Percentiles rank a stretch among this genome's conserved stretches.
Evolutionary conservation across 2,888 invertebrate genomes (phyloP).

Genomic region (Drosophila phalerata): DNA sequence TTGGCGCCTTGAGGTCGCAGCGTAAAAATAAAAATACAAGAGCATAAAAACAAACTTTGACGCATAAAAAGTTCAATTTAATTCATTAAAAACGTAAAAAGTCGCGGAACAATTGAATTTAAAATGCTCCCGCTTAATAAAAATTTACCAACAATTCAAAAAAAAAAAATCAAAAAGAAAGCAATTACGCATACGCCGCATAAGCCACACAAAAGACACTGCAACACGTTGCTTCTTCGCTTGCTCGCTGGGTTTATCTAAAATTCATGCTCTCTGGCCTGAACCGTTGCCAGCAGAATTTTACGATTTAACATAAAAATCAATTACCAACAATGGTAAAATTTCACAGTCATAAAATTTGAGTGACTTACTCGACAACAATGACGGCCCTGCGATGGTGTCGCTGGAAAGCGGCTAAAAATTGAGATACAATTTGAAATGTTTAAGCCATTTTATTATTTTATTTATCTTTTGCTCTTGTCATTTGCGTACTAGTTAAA

Average conservation of each 20-base stretch:
- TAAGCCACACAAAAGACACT: conserved; percentile 45
- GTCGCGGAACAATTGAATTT: conserved; percentile 75
- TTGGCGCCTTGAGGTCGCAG: conserved; percentile 70
- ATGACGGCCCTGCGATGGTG: not conserved
- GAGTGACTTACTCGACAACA: conserved; percentile 52
- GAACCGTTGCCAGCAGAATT: conserved; percentile 46
- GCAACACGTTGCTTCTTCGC: conserved; percentile 68
- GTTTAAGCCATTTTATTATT: conserved; percentile 71
- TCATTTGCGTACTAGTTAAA: not conserved
- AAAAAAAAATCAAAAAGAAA: conserved; percentile 22
- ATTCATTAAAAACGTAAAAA: conserved; percentile 77
- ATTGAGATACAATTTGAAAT: conserved; percentile 77
- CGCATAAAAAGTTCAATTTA: conserved; percentile 79
- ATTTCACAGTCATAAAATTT: conserved; percentile 74
- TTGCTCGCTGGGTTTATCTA: conserved; percentile 63
- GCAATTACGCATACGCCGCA: conserved; percentile 77
- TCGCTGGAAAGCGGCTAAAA: conserved; percentile 31
- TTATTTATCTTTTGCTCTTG: conserved; percentile 23
- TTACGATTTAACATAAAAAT: conserved; percentile 81
- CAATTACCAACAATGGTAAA: conserved; percentile 79
- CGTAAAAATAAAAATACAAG: conserved; percentile 56
- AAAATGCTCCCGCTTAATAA: conserved; percentile 77
- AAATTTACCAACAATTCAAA: conserved; percentile 51
- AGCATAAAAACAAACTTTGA: conserved; percentile 68
- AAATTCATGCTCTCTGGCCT: conserved; percentile 67